Evolutionary conservation across 2,113 vertebrate species (phyloP).

Genomic region (Aptenodytes patagonicus): DNA sequence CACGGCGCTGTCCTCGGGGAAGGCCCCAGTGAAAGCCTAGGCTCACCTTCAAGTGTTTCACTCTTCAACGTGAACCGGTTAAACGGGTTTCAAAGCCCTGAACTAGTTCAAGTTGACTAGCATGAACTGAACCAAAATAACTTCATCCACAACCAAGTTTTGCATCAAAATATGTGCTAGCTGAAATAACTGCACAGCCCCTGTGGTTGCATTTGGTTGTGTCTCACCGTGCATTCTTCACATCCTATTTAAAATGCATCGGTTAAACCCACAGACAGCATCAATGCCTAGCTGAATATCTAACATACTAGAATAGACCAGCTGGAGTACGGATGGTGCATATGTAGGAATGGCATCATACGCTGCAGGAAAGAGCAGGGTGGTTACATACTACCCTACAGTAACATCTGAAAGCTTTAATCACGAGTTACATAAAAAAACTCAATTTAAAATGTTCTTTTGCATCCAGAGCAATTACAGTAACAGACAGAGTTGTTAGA

Average conservation of each 20-base stretch:
- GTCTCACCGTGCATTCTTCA: background rate
- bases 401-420: background rate
- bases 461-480: background rate
- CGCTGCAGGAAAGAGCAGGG: background rate
- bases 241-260: background rate
- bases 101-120: background rate
- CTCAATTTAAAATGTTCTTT: background rate
- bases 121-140: background rate
- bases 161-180: rapidly evolving
- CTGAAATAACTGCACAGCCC: background rate
- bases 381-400: background rate
- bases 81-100: background rate
- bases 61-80: background rate
- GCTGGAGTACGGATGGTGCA: background rate
- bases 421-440: background rate
- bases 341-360: background rate
- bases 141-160: background rate
- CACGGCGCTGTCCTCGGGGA: background rate
- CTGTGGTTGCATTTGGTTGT: background rate
- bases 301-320: background rate
- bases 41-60: background rate
- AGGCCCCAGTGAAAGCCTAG: background rate
- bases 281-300: background rate
- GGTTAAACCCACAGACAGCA: background rate
- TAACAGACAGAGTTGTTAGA: background rate